These are phyloP conservation scores for Drosophila prosaltans DNA, from an alignment of 1,140 invertebrate genomes.

Conservation along the genomic window DNA sequence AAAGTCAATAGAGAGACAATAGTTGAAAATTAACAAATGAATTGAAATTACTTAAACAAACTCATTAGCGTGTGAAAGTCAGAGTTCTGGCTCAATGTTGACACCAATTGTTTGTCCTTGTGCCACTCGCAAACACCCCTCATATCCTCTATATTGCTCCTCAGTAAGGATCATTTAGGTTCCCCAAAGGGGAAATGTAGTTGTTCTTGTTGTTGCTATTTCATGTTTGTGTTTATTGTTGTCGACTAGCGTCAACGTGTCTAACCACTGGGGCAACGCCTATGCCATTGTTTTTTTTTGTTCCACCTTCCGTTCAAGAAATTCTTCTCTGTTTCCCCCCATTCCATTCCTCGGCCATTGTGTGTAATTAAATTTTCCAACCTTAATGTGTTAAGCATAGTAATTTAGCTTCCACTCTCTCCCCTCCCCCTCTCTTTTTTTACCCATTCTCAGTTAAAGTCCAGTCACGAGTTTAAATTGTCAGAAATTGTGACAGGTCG, in stretches of 20 bases:
- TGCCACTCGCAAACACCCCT: not conserved
- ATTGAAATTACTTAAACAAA: constrained; percentile 81
- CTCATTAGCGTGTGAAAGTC: constrained; percentile 74
- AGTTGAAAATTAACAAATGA: constrained; percentile 81
- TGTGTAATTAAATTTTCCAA: constrained; percentile 78
- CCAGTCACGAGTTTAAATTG: constrained; percentile 59
- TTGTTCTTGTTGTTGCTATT: not conserved
- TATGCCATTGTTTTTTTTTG: constrained; percentile 42
- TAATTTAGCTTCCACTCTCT: constrained; percentile 47
- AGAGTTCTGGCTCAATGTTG: constrained; percentile 49
- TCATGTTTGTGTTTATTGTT: constrained; percentile 36
- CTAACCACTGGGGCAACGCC: constrained; percentile 53
- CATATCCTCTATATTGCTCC: not conserved
- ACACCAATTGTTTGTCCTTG: constrained; percentile 47
- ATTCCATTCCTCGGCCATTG: constrained; percentile 27
- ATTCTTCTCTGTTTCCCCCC: constrained; percentile 5
- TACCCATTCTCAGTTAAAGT: constrained; percentile 23
- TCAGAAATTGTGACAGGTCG: constrained; percentile 58
- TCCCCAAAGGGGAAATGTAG: constrained; percentile 10
- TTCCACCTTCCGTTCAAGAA: constrained; percentile 25
- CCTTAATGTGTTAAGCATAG: constrained; percentile 76
- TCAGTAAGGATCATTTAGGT: constrained; percentile 30
- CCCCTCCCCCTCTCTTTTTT: not conserved
- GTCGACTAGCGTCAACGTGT: constrained; percentile 16
- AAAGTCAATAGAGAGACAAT: constrained; percentile 76